phyloP scores from a whole-genome alignment of 2,797 vertebrate species.

The Dryobates pubescens region DNA sequence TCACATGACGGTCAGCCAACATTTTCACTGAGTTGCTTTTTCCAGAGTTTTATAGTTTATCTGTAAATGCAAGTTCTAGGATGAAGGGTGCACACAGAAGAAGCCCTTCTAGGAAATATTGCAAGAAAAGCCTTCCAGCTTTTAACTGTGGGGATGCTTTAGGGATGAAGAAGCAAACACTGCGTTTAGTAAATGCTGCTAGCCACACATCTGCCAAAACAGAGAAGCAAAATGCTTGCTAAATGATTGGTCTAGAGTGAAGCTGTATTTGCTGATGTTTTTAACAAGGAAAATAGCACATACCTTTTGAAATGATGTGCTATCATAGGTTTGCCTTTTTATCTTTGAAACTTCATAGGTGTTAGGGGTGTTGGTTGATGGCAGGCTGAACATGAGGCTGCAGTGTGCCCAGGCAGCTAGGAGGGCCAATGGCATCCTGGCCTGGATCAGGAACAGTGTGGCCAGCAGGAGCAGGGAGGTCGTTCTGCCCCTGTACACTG shows the following conservation, averaged over 20 bases:
- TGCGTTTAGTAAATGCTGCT: not conserved
- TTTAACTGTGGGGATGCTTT: not conserved
- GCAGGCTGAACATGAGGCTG: no score
- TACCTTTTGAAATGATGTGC: not conserved
- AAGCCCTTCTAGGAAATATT: not conserved
- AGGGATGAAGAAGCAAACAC: not conserved
- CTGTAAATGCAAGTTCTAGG: slow-evolving; percentile 8
- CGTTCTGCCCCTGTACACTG: no score
- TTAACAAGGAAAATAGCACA: not conserved
- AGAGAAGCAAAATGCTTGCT: not conserved
- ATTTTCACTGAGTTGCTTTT: slow-evolving; percentile 28
- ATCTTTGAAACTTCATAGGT: not conserved
- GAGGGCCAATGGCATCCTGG: no score
- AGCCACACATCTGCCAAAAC: not conserved
- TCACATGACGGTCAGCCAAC: not conserved
- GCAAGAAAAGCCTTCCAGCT: not conserved
- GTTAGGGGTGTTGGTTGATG: no score
- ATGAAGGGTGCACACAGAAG: not conserved
- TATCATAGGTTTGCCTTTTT: not conserved
- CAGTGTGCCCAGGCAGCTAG: no score
- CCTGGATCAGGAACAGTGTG: no score
- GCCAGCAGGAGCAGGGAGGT: no score
- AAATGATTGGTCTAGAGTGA: not conserved
- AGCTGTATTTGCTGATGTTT: not conserved
- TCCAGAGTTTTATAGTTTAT: slow-evolving; percentile 21